These are phyloP conservation scores for Myotis planiceps DNA, from an alignment of 2,797 vertebrate genomes.

Conservation along the genomic window DNA sequence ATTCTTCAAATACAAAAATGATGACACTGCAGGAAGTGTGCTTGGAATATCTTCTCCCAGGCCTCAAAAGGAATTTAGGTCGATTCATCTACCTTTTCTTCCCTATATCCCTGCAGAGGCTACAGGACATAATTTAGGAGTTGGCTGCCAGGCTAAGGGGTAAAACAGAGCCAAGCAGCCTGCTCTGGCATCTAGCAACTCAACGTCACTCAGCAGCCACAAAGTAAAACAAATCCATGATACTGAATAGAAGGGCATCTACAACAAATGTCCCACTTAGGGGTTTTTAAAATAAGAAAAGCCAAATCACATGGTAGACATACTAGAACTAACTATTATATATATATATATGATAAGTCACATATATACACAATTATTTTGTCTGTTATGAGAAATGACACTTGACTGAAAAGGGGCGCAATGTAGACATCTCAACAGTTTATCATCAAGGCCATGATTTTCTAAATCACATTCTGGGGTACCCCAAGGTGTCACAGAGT, in stretches of 20 bases:
- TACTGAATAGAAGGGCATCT: background rate
- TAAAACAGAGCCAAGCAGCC: background rate
- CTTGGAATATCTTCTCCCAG: background rate
- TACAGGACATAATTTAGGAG: background rate
- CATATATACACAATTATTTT: background rate
- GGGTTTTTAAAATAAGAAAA: slow-evolving; percentile 44
- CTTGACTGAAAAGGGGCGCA: background rate
- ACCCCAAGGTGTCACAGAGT: background rate
- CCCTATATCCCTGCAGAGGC: background rate
- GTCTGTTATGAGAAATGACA: background rate
- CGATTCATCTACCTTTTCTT: background rate
- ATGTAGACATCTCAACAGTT: background rate
- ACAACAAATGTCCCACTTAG: background rate
- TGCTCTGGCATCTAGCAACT: background rate
- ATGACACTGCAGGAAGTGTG: background rate
- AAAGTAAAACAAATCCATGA: background rate
- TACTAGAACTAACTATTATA: background rate
- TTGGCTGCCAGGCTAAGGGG: background rate
- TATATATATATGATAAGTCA: background rate
- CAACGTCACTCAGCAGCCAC: background rate
- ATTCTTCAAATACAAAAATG: background rate
- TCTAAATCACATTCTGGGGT: background rate
- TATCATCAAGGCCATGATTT: slow-evolving; percentile 14
- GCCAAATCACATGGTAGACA: background rate
- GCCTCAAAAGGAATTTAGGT: background rate